Evolutionary conservation across 1,140 invertebrate species (phyloP), one percentile per base, ranked within the genome.

Genomic region (Pygmarrhopalites habei): DNA sequence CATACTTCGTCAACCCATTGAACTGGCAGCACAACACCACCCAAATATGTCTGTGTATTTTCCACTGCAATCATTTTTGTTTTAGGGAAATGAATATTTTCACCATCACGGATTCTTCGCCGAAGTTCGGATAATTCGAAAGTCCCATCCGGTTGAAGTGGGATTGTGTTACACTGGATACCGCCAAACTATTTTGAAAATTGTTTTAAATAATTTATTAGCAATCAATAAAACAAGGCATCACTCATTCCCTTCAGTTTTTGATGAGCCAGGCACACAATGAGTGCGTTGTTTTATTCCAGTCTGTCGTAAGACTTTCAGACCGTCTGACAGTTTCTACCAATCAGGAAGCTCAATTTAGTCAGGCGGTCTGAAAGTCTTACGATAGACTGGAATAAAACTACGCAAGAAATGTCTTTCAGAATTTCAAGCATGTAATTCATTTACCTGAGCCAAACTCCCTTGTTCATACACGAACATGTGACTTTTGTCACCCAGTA

Each of bases 11-110:
- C 80, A 15, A 97, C 72, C 85, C 88, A 97, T 2, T 82, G 75
- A 23, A 89, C 70, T 0, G 92, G 88, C 14, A 98, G 66, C 1
- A 87, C 83, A 73, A 84, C 88, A 26, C 94, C 95, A 14, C 91
- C 91, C 73, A 88, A 89, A 68, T 82, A 82, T 73, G 94, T 95
- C 53, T 96, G 89, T 0, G 94, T 95, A 72, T 97, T 97, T 77
- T 98, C 95, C 0, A 96, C 81, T 29, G 86, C 83, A 23, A 96
- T 83, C 4, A 96, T 73, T 30, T 82, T 80, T 0, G 92, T 92
- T 35, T 82, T 77, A 1, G 93, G 88, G 68, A 88, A 85, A 71
- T 96, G 92, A 3, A 83, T 75, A 69, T 82, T 78, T 12, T 12
- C 23, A 62, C 84, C 82, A 32, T 75, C 49, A 17, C 88, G 80